A percentile compares a stretch with the other conserved stretches of the same genome.
phyloP scores from a whole-genome alignment of 2,888 invertebrate genomes.

The Metellina segmentata region DNA sequence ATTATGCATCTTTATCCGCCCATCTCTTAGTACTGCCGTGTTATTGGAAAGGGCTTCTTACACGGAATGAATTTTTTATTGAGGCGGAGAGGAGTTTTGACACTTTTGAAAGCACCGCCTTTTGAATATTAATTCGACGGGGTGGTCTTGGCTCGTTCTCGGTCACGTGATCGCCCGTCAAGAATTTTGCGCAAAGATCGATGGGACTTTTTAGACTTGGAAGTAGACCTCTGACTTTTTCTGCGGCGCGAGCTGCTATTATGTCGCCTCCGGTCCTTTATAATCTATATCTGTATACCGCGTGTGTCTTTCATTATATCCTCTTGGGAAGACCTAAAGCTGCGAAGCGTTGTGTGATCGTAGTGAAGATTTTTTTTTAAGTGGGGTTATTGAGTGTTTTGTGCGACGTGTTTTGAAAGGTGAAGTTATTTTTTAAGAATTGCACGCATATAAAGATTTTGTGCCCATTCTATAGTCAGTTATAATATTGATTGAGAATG shows the following conservation, averaged over 20 bases:
- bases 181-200: conserved; percentile 62
- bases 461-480: no score
- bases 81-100: conserved; percentile 64
- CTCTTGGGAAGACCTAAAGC: no score
- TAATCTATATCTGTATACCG: neutral
- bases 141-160: neutral
- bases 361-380: no score
- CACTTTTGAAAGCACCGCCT: conserved; percentile 65
- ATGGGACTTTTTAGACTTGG: conserved; percentile 12
- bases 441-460: no score
- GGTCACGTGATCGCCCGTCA: conserved; percentile 69
- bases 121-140: conserved; percentile 67
- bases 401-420: no score
- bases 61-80: conserved; percentile 71
- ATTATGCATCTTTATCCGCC: conserved; percentile 60
- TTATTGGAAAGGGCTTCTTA: conserved; percentile 69
- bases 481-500: no score
- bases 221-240: neutral
- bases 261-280: neutral
- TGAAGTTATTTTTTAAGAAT: no score
- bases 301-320: neutral
- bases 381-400: no score
- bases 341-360: no score
- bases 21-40: conserved; percentile 35
- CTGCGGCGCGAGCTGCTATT: neutral